phyloP scores from a whole-genome alignment of 2,113 vertebrate genomes.

The Perca schrenkii region DNA sequence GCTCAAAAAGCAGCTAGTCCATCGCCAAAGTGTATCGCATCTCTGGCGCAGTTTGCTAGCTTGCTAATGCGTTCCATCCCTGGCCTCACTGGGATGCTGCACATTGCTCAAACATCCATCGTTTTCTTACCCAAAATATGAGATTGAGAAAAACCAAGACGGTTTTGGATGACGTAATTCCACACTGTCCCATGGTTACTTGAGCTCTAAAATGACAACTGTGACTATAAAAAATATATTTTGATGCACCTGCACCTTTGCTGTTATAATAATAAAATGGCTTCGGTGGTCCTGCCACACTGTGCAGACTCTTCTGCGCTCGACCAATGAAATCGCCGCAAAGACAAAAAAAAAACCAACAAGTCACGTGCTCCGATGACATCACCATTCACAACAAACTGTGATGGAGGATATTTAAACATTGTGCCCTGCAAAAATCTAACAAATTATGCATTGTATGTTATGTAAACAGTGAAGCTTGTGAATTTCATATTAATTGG shows the following conservation, averaged over 20 bases:
- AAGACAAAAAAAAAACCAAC: neutral
- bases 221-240: conserved; percentile 12
- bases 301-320: conserved; percentile 39
- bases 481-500: neutral
- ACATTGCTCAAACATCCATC: conserved; percentile 40
- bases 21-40: conserved; percentile 15
- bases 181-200: conserved; percentile 89
- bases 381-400: conserved; percentile 64
- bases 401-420: neutral
- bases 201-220: neutral
- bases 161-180: conserved; percentile 97
- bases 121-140: conserved; percentile 94
- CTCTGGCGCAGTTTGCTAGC: conserved; percentile 72
- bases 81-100: conserved; percentile 52
- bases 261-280: conserved; percentile 80
- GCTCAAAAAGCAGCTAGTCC: neutral
- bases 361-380: conserved; percentile 59
- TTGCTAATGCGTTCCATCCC: conserved; percentile 48
- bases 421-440: neutral
- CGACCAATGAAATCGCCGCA: conserved; percentile 59
- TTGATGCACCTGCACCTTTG: conserved; percentile 73
- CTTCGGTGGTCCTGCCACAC: conserved; percentile 61
- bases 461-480: neutral
- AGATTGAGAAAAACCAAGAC: conserved; percentile 97
- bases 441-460: neutral